Evolutionary conservation across 2,888 invertebrate genomes (phyloP), one percentile per base, ranked within the genome.

Genomic region (Entomobrya multifasciata): DNA sequence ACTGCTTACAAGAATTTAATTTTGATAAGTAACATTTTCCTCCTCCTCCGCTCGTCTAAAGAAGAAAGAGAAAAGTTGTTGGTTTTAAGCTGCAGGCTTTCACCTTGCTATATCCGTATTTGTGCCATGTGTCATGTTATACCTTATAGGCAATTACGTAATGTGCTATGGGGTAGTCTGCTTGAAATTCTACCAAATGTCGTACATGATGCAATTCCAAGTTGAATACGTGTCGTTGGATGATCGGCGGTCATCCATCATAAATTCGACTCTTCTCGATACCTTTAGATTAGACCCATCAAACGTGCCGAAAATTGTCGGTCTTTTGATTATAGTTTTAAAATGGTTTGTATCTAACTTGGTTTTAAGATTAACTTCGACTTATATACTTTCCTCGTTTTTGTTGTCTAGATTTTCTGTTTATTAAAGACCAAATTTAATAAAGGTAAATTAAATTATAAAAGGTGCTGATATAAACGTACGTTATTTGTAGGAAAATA

Each of bases 1-100:
- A 41, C 72, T 27, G 30, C 74, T 82, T 65, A 52, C 76, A 77
- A 65, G 52, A 83, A 83, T 83, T 83, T 83, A 83, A 83, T 83
- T 83, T 83, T 83, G 65, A 65, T 83, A 76, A 83, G 83, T 83
- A 60, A 41, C 65, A 62, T 67, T 60, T 47, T 52, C 47, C 60
- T 22, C 49, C 49, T 49, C 20, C 30, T 41, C 6, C 27, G 44
- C 44, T 36, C 36, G 8, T 6, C 4, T 6, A 36, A 36, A 36
- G 36, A 8, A 67, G n/a, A 22, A 5, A 44, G 47, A 70, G 70
- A 44, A 25, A 20, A 8, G 70, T 22, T 11, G 27, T 11, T 52
- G 52, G 27, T 74, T 49, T 74, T 74, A 8, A 47, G 47, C 72
- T 47, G 1, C 25, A 25, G 55, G 41, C 57, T 36, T 77, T 41